Evolutionary conservation across 2,113 vertebrate species (phyloP).

Genomic region (Diadophis punctatus): DNA sequence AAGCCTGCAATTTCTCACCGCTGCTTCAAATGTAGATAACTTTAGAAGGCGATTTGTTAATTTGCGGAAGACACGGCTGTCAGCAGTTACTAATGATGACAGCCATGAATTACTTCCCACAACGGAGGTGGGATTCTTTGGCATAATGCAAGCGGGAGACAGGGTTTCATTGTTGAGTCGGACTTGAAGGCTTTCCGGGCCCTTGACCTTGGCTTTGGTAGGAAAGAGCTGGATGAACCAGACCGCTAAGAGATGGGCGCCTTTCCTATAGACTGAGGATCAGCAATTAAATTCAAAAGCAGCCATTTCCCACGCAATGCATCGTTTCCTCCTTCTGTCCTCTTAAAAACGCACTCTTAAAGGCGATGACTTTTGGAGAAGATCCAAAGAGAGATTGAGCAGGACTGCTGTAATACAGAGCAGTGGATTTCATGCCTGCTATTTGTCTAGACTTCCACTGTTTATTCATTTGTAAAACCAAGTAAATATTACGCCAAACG

Average conservation of each 20-base stretch:
- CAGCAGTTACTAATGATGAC: background rate
- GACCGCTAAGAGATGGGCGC: background rate
- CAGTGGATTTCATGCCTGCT: background rate
- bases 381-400: background rate
- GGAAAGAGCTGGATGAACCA: background rate
- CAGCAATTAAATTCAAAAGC: background rate
- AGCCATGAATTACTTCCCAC: background rate
- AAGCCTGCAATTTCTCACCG: background rate
- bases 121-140: background rate
- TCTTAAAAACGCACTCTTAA: background rate
- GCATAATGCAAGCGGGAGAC: background rate
- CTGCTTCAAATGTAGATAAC: background rate
- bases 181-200: background rate
- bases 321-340: background rate
- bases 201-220: background rate
- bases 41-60: background rate
- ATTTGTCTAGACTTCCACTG: background rate
- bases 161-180: background rate
- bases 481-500: background rate
- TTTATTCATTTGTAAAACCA: background rate
- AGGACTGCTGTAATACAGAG: background rate
- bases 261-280: background rate
- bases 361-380: background rate
- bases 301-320: background rate
- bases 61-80: background rate